phyloP scores from a whole-genome alignment of 2,797 vertebrate species.

The Sebastes oblongus region DNA sequence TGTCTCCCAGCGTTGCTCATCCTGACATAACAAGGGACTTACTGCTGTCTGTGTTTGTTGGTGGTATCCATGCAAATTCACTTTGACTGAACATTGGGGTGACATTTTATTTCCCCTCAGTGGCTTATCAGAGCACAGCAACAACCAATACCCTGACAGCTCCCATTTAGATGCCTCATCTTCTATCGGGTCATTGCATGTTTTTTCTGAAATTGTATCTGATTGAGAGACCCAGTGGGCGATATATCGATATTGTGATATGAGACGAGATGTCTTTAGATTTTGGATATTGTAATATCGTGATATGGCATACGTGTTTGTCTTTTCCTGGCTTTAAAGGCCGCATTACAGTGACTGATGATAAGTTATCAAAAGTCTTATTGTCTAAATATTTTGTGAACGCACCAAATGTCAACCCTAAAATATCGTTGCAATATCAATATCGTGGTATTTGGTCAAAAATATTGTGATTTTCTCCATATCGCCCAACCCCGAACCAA shows the following conservation, averaged over 20 bases:
- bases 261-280: background rate
- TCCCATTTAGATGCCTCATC: constrained; percentile 9
- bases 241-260: background rate
- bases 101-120: constrained; percentile 14
- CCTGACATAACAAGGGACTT: constrained; percentile 15
- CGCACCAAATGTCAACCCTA: background rate
- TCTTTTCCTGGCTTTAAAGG: too few relatives aligned
- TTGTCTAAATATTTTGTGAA: background rate
- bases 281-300: too few relatives aligned
- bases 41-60: constrained; percentile 24
- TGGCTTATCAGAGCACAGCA: constrained; percentile 21
- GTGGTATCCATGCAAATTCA: constrained; percentile 21
- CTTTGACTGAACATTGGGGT: constrained; percentile 39
- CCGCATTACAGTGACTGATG: background rate
- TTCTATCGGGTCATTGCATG: constrained; percentile 18
- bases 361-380: too few relatives aligned
- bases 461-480: background rate
- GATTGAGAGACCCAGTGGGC: background rate
- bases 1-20: background rate
- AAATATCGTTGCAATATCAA: background rate
- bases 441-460: background rate
- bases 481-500: background rate
- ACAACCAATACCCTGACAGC: constrained; percentile 29
- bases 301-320: too few relatives aligned
- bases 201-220: background rate